Percentiles rank a stretch among this genome's conserved stretches.
These are phyloP conservation scores for Palythoa caribaeorum DNA, from an alignment of 92 coral and sea anemone genomes.

Conservation along the genomic window DNA sequence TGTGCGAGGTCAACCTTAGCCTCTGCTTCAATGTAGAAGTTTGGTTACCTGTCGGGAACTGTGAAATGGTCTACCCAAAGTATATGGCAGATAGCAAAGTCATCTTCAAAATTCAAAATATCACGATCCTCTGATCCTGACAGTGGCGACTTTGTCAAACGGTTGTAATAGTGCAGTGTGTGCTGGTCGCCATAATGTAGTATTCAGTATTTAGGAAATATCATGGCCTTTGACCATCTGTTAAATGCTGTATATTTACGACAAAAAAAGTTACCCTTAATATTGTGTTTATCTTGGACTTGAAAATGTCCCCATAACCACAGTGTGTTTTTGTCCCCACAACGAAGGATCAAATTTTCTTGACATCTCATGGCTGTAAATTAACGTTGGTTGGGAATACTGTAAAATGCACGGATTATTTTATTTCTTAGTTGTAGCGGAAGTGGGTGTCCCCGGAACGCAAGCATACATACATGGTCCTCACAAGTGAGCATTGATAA, in stretches of 20 bases:
- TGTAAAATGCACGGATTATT: constrained; percentile 38
- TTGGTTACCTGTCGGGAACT: no score
- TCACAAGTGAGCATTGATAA: constrained; percentile 44
- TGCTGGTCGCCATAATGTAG: constrained; percentile 41
- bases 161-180: constrained; percentile 33
- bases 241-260: background rate
- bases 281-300: constrained; percentile 40
- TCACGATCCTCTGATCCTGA: constrained; percentile 42
- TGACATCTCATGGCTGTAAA: constrained; percentile 2
- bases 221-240: constrained; percentile 47
- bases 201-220: constrained; percentile 34
- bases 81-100: no score
- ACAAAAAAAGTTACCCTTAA: constrained; percentile 33
- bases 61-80: no score
- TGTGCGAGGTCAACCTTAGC: no score
- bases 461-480: constrained; percentile 61
- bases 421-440: constrained; percentile 42
- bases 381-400: constrained; percentile 40
- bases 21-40: no score
- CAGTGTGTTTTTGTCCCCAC: constrained; percentile 53
- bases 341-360: constrained; percentile 44
- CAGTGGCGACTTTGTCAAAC: constrained; percentile 34
- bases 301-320: constrained; percentile 57
- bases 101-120: background rate
- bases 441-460: constrained; percentile 56